Conservation (phyloP, 2,797 vertebrate species). For the Danio choprae region DNA sequence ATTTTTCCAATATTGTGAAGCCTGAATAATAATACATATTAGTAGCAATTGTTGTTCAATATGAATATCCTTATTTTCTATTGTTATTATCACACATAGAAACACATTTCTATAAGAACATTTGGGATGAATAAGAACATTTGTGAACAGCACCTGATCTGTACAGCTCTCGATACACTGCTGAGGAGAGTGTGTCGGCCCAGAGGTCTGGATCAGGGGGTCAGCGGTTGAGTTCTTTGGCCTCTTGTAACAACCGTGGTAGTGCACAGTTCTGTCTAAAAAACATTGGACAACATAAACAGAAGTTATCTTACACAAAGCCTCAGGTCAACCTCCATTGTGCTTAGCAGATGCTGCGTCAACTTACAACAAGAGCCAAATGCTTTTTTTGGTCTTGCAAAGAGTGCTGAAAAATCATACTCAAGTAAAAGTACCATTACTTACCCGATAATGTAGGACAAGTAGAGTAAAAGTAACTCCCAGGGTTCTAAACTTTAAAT, state of each 20-base stretch:
- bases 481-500: background rate
- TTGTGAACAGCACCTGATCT: conserved; percentile 84
- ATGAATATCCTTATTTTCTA: background rate
- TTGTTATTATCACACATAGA: background rate
- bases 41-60: background rate
- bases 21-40: background rate
- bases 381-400: no score
- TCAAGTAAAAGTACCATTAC: no score
- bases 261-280: conserved; percentile 85
- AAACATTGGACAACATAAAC: conserved; percentile 44
- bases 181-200: conserved; percentile 85
- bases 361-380: background rate
- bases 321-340: background rate
- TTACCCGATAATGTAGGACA: no score
- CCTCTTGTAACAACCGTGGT: conserved; percentile 90
- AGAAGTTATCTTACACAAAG: background rate
- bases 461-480: no score
- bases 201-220: conserved; percentile 79
- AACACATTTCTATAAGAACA: background rate
- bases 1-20: no score
- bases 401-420: no score
- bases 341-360: background rate
- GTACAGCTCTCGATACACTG: conserved; percentile 93
- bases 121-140: background rate
- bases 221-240: conserved; percentile 83